phyloP scores from a whole-genome alignment of 2,113 vertebrate species.

The Beaufortia kweichowensis region DNA sequence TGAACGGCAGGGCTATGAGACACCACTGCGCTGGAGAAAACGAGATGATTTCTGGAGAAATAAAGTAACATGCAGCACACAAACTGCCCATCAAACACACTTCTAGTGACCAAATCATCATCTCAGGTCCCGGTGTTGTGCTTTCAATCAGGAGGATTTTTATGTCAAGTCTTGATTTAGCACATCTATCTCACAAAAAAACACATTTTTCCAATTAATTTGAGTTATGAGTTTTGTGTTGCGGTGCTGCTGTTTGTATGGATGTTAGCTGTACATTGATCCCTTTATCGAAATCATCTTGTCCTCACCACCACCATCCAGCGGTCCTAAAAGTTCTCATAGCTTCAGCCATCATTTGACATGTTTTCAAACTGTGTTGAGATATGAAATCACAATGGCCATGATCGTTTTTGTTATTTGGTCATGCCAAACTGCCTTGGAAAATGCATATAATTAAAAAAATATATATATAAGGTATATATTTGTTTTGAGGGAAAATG shows the following conservation, averaged over 20 bases:
- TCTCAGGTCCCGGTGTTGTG: neutral
- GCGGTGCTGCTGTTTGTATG: neutral
- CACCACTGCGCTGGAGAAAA: neutral
- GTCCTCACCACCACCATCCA: constrained; percentile 29
- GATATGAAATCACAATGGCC: constrained; percentile 66
- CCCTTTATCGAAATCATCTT: neutral
- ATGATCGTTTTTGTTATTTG: constrained; percentile 70
- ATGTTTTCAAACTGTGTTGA: constrained; percentile 65
- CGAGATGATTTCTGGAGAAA: neutral
- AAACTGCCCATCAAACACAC: neutral
- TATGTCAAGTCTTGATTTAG: neutral
- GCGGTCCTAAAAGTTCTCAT: constrained; percentile 60
- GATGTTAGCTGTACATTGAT: too few relatives aligned
- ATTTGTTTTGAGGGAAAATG: constrained; percentile 73
- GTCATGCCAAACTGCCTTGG: constrained; percentile 78
- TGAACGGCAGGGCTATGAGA: neutral
- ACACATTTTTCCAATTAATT: neutral
- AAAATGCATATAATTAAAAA: constrained; percentile 64
- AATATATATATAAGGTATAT: constrained; percentile 57
- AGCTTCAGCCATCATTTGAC: neutral
- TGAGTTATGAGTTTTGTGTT: constrained; percentile 11
- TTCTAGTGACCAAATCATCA: neutral
- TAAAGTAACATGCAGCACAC: neutral
- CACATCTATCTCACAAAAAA: neutral
- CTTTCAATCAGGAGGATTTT: constrained; percentile 9